These are phyloP conservation scores for Trematomus bernacchii DNA, from an alignment of 2,797 vertebrate genomes.

Conservation along the genomic window DNA sequence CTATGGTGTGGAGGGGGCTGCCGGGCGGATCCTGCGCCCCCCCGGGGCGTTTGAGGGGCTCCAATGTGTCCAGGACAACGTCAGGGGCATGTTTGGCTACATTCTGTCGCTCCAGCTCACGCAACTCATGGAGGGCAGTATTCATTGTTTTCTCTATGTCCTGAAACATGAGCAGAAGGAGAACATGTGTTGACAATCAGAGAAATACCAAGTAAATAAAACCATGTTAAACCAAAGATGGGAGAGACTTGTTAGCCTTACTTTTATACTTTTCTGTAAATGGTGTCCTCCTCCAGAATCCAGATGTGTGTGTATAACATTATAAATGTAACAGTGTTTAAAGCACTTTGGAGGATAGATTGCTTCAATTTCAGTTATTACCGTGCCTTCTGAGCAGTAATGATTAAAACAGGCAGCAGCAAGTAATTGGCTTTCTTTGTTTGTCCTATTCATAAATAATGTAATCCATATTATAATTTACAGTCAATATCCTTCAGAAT, in stretches of 20 bases:
- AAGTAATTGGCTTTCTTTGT: background rate
- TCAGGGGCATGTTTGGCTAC: constrained; percentile 95
- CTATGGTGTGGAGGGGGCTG: constrained; percentile 95
- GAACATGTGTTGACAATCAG: background rate
- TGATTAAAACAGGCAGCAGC: background rate
- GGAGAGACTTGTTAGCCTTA: background rate
- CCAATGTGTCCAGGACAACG: constrained; percentile 95
- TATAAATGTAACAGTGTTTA: background rate
- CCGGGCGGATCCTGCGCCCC: constrained; percentile 80
- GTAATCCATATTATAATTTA: background rate
- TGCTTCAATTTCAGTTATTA: background rate
- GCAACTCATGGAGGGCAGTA: constrained; percentile 93
- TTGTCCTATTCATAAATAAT: background rate
- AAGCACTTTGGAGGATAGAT: background rate
- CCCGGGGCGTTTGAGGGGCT: constrained; percentile 90
- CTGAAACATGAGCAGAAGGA: constrained; percentile 73
- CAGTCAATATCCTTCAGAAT: background rate
- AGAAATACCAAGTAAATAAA: background rate
- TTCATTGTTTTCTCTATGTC: constrained; percentile 99
- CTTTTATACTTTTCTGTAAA: background rate
- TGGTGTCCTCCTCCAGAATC: background rate
- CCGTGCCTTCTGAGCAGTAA: background rate
- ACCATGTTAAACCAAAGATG: background rate
- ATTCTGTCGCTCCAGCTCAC: constrained; percentile 96
- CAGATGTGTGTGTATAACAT: background rate